These are phyloP conservation scores for Lates calcarifer DNA, from an alignment of 2,113 vertebrate genomes.

Conservation along the genomic window DNA sequence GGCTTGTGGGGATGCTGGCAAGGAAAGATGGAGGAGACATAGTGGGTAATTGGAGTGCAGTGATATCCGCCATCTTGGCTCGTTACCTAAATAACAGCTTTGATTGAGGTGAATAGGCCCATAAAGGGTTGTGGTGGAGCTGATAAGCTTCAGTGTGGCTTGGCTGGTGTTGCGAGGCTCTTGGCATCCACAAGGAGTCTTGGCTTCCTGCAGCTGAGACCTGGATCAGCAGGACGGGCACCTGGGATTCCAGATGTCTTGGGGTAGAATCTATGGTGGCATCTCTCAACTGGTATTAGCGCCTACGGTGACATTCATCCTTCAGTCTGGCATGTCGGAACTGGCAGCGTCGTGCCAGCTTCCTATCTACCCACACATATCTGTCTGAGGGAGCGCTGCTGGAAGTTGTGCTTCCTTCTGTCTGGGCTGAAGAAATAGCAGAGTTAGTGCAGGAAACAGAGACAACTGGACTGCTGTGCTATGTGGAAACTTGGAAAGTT, in stretches of 20 bases:
- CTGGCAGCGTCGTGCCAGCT: constrained; percentile 61
- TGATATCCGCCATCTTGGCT: constrained; percentile 80
- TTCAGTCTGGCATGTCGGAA: constrained; percentile 65
- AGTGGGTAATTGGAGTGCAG: constrained; percentile 73
- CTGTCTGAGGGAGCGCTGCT: constrained; percentile 56
- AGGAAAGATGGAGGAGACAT: constrained; percentile 56
- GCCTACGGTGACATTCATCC: constrained; percentile 73
- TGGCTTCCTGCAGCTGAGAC: constrained; percentile 83
- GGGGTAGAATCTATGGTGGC: constrained; percentile 71
- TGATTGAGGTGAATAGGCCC: constrained; percentile 80
- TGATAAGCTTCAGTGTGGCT: constrained; percentile 75
- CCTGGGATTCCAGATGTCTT: constrained; percentile 85
- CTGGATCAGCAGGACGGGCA: constrained; percentile 71
- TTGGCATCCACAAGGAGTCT: constrained; percentile 63
- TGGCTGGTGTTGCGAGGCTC: constrained; percentile 62
- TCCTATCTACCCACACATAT: constrained; percentile 70
- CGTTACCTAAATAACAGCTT: constrained; percentile 79
- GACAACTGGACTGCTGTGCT: constrained; percentile 12
- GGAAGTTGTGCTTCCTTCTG: constrained; percentile 47
- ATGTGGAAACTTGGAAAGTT: constrained; percentile 33
- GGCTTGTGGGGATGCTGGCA: constrained; percentile 78
- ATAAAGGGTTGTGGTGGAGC: constrained; percentile 73
- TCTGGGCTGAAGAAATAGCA: constrained; percentile 30
- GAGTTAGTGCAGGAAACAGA: constrained; percentile 18
- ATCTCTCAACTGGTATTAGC: constrained; percentile 70